Percentiles rank a stretch among this genome's conserved stretches.
These are phyloP conservation scores for Anastatus disparis DNA, from an alignment of 1,140 invertebrate species.

Conservation along the genomic window DNA sequence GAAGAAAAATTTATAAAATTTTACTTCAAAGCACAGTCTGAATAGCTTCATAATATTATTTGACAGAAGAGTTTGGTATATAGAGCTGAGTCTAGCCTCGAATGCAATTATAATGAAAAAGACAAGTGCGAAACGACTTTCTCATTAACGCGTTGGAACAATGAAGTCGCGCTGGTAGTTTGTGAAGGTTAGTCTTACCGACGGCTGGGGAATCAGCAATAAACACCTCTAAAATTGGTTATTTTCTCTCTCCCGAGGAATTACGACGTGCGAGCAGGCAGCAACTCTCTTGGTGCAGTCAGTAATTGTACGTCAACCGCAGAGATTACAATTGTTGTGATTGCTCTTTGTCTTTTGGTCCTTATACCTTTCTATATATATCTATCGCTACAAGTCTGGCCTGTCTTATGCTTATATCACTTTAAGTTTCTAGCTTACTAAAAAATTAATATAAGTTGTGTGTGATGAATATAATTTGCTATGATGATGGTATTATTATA, in stretches of 20 bases:
- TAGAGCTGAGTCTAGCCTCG: no score
- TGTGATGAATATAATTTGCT: no score
- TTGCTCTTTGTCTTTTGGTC: slow-evolving; percentile 56
- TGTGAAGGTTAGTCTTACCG: slow-evolving; percentile 5
- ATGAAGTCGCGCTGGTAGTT: slow-evolving; percentile 44
- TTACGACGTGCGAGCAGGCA: slow-evolving; percentile 32
- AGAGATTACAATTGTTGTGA: slow-evolving; percentile 60
- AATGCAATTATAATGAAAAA: slow-evolving; percentile 28
- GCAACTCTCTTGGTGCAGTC: neutral
- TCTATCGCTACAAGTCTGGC: no score
- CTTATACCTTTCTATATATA: neutral
- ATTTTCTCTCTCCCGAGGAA: slow-evolving; percentile 56
- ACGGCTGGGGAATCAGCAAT: slow-evolving; percentile 44
- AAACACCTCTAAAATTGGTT: slow-evolving; percentile 61
- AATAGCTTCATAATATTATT: no score
- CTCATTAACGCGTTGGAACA: slow-evolving; percentile 51
- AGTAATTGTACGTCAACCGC: slow-evolving; percentile 58
- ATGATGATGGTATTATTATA: no score
- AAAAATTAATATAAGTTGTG: no score
- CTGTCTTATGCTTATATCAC: no score
- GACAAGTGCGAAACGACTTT: slow-evolving; percentile 29
- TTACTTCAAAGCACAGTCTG: no score
- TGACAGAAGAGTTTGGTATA: no score
- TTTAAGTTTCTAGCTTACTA: no score
- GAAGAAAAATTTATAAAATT: no score